Evolutionary conservation across 2,888 invertebrate genomes (phyloP).

Genomic region (Branchellion lobata): DNA sequence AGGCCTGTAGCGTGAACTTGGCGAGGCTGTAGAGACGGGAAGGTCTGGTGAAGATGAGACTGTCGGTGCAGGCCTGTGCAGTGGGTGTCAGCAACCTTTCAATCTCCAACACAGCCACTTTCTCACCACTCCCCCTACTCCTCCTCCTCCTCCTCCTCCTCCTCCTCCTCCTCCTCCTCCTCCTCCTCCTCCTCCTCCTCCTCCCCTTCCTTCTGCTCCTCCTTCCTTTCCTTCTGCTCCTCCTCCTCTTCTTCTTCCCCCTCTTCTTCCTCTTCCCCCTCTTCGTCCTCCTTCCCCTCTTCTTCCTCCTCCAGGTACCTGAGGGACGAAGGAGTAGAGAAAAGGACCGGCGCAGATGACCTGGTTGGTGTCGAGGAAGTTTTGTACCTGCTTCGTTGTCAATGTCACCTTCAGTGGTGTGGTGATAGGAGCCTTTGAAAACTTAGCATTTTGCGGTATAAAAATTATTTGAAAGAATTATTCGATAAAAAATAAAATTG

Average conservation of each 20-base stretch:
- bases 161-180: no score
- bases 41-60: conserved; percentile 65
- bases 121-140: no score
- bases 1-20: conserved; percentile 73
- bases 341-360: conserved; percentile 86
- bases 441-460: not conserved
- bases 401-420: conserved; percentile 66
- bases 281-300: no score
- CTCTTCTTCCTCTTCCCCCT: no score
- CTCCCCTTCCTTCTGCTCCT: no score
- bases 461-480: not conserved
- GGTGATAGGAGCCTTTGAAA: not conserved
- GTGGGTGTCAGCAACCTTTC: not conserved
- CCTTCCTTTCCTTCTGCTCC: no score
- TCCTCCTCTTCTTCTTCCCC: no score
- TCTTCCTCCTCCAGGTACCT: conserved; percentile 66
- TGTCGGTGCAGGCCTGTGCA: conserved; percentile 2
- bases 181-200: no score
- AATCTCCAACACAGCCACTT: no score
- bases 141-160: no score
- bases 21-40: conserved; percentile 72
- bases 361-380: conserved; percentile 75
- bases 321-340: conserved; percentile 80
- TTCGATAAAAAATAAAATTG: not conserved
- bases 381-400: conserved; percentile 76